Conservation (phyloP, 53 echinoderm and acorn worm genomes). For the Paelopatides confundens region DNA sequence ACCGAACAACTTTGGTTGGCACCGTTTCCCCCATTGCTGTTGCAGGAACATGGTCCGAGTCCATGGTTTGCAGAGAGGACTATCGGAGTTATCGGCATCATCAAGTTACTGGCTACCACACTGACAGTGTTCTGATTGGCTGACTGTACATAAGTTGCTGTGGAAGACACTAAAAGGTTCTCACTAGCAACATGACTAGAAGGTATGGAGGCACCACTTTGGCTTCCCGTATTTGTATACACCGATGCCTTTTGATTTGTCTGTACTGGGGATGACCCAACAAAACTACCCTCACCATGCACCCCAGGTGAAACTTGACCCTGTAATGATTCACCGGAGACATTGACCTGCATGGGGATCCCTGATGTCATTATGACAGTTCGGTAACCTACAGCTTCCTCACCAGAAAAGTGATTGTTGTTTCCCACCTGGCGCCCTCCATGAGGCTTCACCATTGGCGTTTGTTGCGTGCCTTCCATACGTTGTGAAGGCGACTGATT, state of each 20-base stretch:
- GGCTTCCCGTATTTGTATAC: neutral
- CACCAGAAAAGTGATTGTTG: slow-evolving; percentile 27
- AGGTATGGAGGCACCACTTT: neutral
- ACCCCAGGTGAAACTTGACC: slow-evolving; percentile 15
- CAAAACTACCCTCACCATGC: neutral
- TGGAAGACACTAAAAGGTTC: neutral
- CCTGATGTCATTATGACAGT: neutral
- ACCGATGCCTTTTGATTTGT: slow-evolving; percentile 3
- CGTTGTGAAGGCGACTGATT: neutral
- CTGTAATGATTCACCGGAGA: neutral
- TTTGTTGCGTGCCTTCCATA: slow-evolving; percentile 5
- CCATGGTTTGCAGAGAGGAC: neutral
- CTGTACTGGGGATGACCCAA: neutral
- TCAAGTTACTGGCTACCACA: slow-evolving; percentile 29
- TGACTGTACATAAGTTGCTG: slow-evolving; percentile 63
- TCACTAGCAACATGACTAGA: slow-evolving; percentile 20
- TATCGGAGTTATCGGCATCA: slow-evolving; percentile 30
- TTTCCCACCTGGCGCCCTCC: neutral
- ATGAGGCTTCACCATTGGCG: slow-evolving; percentile 34
- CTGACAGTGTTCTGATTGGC: slow-evolving; percentile 61
- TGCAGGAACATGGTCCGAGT: neutral
- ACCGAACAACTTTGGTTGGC: slow-evolving; percentile 33
- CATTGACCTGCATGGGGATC: slow-evolving; percentile 23
- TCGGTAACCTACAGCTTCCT: slow-evolving; percentile 24
- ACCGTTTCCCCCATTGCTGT: slow-evolving; percentile 21